Evolutionary conservation across 2,888 invertebrate species (phyloP).

Genomic region (Leucophenga maculata): DNA sequence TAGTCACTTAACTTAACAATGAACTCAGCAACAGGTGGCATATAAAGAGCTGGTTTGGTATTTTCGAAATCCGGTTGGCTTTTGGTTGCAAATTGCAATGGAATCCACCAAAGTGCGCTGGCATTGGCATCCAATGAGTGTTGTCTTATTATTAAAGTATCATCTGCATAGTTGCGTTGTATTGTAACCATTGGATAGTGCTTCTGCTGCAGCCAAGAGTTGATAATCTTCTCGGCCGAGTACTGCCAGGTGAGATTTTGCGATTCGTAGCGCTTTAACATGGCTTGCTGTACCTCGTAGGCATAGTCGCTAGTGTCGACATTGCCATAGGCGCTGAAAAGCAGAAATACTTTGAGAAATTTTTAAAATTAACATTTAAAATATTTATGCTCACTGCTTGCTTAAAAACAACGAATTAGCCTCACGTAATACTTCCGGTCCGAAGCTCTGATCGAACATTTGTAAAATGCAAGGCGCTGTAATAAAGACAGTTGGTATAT

Average conservation of each 20-base stretch:
- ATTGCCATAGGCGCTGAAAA: slow-evolving; percentile 44
- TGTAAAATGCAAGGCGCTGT: slow-evolving; percentile 40
- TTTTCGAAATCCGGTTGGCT: no score
- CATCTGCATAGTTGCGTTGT: slow-evolving; percentile 70
- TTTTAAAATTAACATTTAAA: background rate
- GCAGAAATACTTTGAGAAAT: background rate
- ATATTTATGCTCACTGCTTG: slow-evolving; percentile 39
- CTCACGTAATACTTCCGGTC: slow-evolving; percentile 38
- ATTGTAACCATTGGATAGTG: slow-evolving; percentile 75
- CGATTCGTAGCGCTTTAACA: slow-evolving; percentile 30
- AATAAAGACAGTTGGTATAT: background rate
- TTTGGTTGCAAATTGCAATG: slow-evolving; percentile 28
- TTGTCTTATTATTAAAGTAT: slow-evolving; percentile 74
- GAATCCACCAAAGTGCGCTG: slow-evolving; percentile 43
- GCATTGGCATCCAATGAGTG: slow-evolving; percentile 20
- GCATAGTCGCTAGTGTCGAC: slow-evolving; percentile 45
- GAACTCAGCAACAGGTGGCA: slow-evolving; percentile 36
- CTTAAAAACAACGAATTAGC: slow-evolving; percentile 37
- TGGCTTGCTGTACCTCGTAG: slow-evolving; percentile 36
- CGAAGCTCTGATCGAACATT: slow-evolving; percentile 46
- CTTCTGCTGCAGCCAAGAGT: slow-evolving; percentile 75
- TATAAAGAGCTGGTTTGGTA: background rate
- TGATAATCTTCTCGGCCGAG: slow-evolving; percentile 74
- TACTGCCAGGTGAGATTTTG: slow-evolving; percentile 34
- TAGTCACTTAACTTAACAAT: slow-evolving; percentile 20